Percentiles rank a stretch among this genome's conserved stretches.
Evolutionary conservation across 2,888 invertebrate genomes (phyloP).

Genomic region (Cerastoderma edule): DNA sequence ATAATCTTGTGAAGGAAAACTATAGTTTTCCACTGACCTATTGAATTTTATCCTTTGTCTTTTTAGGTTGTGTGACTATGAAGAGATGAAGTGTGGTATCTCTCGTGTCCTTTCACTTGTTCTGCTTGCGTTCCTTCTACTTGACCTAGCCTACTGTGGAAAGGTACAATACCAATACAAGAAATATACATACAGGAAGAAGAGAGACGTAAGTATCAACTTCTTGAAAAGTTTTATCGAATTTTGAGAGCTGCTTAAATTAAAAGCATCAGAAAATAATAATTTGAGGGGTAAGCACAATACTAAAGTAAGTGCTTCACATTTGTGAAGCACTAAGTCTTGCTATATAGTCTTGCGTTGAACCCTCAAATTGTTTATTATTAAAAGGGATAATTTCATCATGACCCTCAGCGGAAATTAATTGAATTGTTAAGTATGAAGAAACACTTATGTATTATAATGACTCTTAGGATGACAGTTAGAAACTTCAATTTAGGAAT

Average conservation of each 20-base stretch:
- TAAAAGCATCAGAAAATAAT: neutral
- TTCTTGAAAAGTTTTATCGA: slow-evolving; percentile 1
- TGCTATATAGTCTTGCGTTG: too few relatives aligned
- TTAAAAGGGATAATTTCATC: too few relatives aligned
- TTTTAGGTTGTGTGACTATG: neutral
- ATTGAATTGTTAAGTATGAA: too few relatives aligned
- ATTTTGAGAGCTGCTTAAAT: neutral
- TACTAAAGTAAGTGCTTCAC: neutral
- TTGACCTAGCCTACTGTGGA: slow-evolving; percentile 28
- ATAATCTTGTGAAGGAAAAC: too few relatives aligned
- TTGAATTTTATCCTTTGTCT: too few relatives aligned
- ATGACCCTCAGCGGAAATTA: too few relatives aligned
- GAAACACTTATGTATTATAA: too few relatives aligned
- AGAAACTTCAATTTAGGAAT: too few relatives aligned
- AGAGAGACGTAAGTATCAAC: slow-evolving; percentile 71
- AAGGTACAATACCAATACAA: slow-evolving; percentile 67
- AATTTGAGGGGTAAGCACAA: neutral
- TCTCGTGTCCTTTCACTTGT: neutral
- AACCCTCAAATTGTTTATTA: too few relatives aligned
- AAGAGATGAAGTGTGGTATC: slow-evolving; percentile 9
- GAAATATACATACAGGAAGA: slow-evolving; percentile 75
- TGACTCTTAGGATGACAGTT: too few relatives aligned
- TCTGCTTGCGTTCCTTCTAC: slow-evolving; percentile 20
- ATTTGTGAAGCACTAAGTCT: too few relatives aligned
- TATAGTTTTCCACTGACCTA: too few relatives aligned